Evolutionary conservation across 2,888 invertebrate species (phyloP).

Genomic region (Hipparchia semele): DNA sequence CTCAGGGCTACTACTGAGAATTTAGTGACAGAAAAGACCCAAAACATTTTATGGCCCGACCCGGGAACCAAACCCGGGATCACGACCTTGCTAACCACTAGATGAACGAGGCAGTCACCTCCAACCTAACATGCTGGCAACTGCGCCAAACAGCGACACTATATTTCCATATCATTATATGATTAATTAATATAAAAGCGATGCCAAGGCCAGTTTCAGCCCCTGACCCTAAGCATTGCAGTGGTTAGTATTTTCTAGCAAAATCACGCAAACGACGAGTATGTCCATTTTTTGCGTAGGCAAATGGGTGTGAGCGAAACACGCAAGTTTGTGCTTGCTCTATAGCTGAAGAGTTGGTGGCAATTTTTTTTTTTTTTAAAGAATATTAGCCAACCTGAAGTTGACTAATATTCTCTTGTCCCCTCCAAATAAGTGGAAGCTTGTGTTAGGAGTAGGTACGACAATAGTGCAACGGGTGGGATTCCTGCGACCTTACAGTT

Average conservation of each 20-base stretch:
- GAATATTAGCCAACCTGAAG: no score
- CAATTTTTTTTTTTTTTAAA: no score
- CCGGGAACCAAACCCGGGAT: no score
- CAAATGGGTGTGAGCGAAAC: slow-evolving; percentile 42
- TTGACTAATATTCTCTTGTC: no score
- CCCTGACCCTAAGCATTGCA: slow-evolving; percentile 16
- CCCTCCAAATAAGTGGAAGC: no score
- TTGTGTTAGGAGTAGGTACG: no score
- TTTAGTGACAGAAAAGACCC: no score
- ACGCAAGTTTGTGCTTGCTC: slow-evolving; percentile 43
- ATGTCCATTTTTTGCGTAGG: slow-evolving; percentile 41
- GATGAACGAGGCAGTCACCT: neutral
- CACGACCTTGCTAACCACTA: no score
- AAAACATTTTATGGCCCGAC: no score
- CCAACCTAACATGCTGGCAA: slow-evolving; percentile 1
- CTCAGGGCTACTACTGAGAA: no score
- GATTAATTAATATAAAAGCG: slow-evolving; percentile 13
- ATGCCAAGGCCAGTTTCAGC: slow-evolving; percentile 11
- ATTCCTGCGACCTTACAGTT: no score
- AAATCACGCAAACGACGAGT: slow-evolving; percentile 37
- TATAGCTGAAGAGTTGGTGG: neutral
- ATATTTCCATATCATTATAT: slow-evolving; percentile 5
- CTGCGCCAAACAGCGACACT: slow-evolving; percentile 20
- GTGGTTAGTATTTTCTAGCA: slow-evolving; percentile 14
- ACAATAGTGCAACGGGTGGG: no score